A percentile compares a stretch with the other conserved stretches of the same genome.
Conservation (phyloP, 1,140 invertebrate species). For the Octopus sinensis region DNA sequence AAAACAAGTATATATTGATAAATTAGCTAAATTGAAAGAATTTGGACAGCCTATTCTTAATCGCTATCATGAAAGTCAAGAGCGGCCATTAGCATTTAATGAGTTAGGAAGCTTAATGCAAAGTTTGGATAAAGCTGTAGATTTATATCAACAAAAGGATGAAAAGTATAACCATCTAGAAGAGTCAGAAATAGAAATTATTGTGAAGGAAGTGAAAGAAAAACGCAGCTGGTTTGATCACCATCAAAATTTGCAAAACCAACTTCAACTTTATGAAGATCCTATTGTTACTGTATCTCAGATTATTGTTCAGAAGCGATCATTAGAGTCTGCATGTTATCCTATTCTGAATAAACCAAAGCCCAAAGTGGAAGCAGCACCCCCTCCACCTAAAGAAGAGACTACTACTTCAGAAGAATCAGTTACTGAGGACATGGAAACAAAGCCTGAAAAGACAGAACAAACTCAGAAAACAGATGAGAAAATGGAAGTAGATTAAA, state of each 20-base stretch:
- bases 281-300: conserved; percentile 74
- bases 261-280: conserved; percentile 61
- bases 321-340: conserved; percentile 68
- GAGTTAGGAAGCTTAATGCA: conserved; percentile 73
- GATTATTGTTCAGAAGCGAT: conserved; percentile 71
- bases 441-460: too few species aligned
- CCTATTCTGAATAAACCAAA: conserved; percentile 84
- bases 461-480: too few species aligned
- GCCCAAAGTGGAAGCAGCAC: conserved; percentile 69
- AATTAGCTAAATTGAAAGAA: conserved; percentile 65
- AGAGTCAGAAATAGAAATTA: conserved; percentile 75
- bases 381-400: conserved; percentile 28
- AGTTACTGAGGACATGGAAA: too few species aligned
- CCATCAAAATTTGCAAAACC: conserved; percentile 65
- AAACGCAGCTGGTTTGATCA: conserved; percentile 72
- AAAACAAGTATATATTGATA: conserved; percentile 75
- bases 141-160: conserved; percentile 64
- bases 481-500: too few species aligned
- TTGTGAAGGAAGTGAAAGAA: conserved; percentile 60
- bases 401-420: not conserved
- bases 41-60: conserved; percentile 80
- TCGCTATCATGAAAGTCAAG: conserved; percentile 74
- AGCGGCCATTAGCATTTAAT: conserved; percentile 72
- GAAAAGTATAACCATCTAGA: conserved; percentile 80
- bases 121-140: conserved; percentile 72